Base-by-base conservation (phyloP, 2,113 vertebrate species). In the Vidua chalybeata region DNA sequence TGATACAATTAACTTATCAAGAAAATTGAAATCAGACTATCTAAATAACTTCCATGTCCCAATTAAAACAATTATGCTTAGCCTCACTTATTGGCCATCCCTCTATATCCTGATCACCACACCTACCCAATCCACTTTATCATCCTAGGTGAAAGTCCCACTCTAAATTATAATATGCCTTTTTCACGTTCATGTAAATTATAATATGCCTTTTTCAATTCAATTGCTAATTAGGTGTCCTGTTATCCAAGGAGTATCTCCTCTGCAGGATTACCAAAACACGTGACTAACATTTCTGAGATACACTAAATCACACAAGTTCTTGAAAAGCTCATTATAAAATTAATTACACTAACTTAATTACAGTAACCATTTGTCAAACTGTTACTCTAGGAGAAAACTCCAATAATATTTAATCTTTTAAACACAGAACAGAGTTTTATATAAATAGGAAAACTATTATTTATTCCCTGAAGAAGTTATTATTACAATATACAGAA, bases 321-420 rank as follows among this genome's bases (percentile, higher is more conserved):
- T 90, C 77, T 93, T 84, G 46, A 81, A 93, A 93, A 95, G 23
- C 67, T 74, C 68, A 55, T 92, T 90, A 76, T 62, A 66, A 92
- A 91, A 92, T 84, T 77, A 93, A 76, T 94, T 90, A 77, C 46
- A 80, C 21, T 48, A 77, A 77, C 55, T 80, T 77, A 41, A 90
- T 86, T 92, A 92, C 55, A 86, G 46, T 27, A 89, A 74, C 72
- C 35, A n/a, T 86, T 83, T 69, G 83, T 76, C 76, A 84, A 86
- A 84, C 41, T 18, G n/a, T 63, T 90, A 59, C 63, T 83, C 20
- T 24, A 73, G 33, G 9, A 94, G 37, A 92, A 82, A 51, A 74
- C 33, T 80, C 63, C 45, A 77, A 35, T 4, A 24, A 2, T 33
- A 90, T 55, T 64, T 90, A 23, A 77, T 73, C n/a, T 90, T 74